Evolutionary conservation across 2,113 vertebrate genomes (phyloP).

Genomic region (Pituophis catenifer): DNA sequence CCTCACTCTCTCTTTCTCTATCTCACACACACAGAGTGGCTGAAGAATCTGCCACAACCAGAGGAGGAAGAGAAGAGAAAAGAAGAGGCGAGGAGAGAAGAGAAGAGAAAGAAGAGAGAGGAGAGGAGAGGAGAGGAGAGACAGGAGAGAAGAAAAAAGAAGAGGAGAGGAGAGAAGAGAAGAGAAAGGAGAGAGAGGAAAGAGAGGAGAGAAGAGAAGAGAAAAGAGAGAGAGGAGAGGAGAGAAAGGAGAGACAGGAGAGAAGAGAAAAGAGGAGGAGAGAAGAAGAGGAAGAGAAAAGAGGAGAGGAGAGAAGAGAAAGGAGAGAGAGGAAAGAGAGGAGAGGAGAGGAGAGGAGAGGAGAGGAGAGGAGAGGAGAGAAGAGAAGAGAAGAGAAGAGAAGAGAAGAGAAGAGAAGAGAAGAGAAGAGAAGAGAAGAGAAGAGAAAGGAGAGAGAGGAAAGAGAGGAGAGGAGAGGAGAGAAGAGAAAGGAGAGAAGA

Average conservation of each 20-base stretch:
- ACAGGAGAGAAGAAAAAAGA: too few species aligned
- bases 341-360: not conserved
- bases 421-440: too few species aligned
- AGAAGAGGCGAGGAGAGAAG: not conserved
- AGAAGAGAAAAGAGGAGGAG: constrained; percentile 22
- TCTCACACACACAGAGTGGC: constrained; percentile 38
- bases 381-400: constrained; percentile 38
- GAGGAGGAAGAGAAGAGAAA: not conserved
- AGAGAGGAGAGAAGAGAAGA: not conserved
- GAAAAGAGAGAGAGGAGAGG: constrained; percentile 42
- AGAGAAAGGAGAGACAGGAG: fast-evolving
- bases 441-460: too few species aligned
- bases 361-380: not conserved
- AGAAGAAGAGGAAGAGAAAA: not conserved
- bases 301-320: constrained; percentile 25
- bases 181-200: constrained; percentile 7
- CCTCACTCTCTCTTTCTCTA: not conserved
- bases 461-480: too few species aligned
- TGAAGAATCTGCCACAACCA: constrained; percentile 57
- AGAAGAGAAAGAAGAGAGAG: too few species aligned
- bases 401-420: fast-evolving
- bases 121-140: too few species aligned
- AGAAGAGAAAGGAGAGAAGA: too few species aligned
- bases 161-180: constrained; percentile 1
- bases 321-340: fast-evolving